phyloP scores from a whole-genome alignment of 2,113 vertebrate species.

The Haplochromis vanheusdeni region DNA sequence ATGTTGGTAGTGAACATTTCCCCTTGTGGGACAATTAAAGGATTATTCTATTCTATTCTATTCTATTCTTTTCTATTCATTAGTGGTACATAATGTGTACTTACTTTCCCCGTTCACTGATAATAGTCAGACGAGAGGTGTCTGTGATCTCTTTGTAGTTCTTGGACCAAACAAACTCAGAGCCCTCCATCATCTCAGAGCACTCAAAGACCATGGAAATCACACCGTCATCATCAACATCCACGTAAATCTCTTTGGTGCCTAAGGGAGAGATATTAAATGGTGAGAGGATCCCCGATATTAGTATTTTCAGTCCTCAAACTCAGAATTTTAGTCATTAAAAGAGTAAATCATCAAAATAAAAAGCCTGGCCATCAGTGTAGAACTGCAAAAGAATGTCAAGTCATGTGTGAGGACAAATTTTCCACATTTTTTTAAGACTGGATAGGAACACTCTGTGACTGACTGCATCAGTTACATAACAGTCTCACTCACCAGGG shows the following conservation, averaged over 20 bases:
- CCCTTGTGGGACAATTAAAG: background rate
- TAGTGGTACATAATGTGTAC: background rate
- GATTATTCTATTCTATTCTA: background rate
- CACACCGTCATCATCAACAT: slow-evolving; percentile 91
- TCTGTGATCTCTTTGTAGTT: slow-evolving; percentile 85
- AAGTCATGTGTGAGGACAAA: background rate
- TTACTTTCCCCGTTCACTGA: slow-evolving; percentile 85
- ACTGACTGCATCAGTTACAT: background rate
- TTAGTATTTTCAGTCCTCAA: background rate
- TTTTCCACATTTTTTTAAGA: background rate
- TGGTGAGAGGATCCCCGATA: background rate
- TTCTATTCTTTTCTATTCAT: background rate
- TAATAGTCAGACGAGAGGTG: slow-evolving; percentile 75
- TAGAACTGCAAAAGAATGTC: background rate
- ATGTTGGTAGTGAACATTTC: background rate
- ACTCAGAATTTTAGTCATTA: background rate
- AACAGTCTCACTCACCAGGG: slow-evolving; percentile 75
- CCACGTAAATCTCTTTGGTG: slow-evolving; percentile 87
- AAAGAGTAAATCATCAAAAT: background rate
- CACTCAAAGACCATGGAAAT: slow-evolving; percentile 96
- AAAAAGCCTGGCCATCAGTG: background rate
- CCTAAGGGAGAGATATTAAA: slow-evolving; percentile 59
- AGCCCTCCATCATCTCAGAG: slow-evolving; percentile 82
- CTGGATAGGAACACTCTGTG: background rate
- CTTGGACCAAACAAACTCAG: slow-evolving; percentile 93